Evolutionary conservation across 2,113 vertebrate species (phyloP), one percentile per base, ranked within the genome.

Genomic region (Syngnathus typhle): DNA sequence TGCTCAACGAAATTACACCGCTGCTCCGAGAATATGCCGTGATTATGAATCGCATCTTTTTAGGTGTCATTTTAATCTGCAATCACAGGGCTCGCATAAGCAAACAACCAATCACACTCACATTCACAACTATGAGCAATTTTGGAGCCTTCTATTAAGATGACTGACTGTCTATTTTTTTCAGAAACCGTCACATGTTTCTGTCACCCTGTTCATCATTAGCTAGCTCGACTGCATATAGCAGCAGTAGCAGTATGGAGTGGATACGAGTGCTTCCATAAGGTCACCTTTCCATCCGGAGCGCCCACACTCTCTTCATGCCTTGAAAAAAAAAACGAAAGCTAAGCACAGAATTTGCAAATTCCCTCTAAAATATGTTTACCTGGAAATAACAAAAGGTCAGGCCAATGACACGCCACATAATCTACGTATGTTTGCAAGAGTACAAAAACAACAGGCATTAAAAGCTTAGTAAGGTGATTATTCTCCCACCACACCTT

Each of bases 141-240:
- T 58, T 58, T 58, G 32, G 55, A 36, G 27, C 21, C 55, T 36
- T 36, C 15, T 8, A 36, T 58, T 36, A 36, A 58, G 6, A 36
- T 36, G 36, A 58, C 68, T 78, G 21, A 89, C 87, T 83, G 68
- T 75, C 69, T 58, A 85, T 72, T 63, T 75, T 80, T 82, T 39
- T 65, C 52, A 77, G 68, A 82, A 75, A 65, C 56, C 51, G 52
- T 54, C 70, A 52, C 23, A 58, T 56, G 75, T 67, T 59, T 39
- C 65, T 81, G 73, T 71, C 77, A 59, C 44, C 66, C 52, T 58
- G 72, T 83, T 46, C 83, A 82, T 80, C 69, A 86, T 87, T 81
- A 78, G 21, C 72, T 67, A 69, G 23, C 27, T 58, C 27, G 32
- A 36, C 55, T 61, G 78, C 77, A 75, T 78, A 65, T 1, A 23